A percentile compares a stretch with the other conserved stretches of the same genome.
phyloP scores from a whole-genome alignment of 2,113 vertebrate genomes.

The Alaudala cheleensis region DNA sequence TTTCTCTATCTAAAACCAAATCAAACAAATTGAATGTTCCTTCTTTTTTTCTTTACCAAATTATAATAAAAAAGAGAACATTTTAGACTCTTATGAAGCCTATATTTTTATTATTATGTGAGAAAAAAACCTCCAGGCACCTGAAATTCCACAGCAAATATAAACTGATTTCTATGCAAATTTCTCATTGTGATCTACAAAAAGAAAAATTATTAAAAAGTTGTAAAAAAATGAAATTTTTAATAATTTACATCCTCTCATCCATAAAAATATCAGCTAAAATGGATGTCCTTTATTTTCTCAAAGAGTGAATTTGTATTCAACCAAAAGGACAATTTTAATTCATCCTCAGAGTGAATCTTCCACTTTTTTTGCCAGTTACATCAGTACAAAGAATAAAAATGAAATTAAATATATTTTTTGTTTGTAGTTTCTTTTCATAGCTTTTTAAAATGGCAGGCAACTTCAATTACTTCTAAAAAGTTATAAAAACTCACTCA shows the following conservation, averaged over 20 bases:
- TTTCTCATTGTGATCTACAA: too few relatives aligned
- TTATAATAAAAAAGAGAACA: neutral
- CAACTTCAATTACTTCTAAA: neutral
- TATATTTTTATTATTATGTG: neutral
- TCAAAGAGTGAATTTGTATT: neutral
- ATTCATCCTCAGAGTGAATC: neutral
- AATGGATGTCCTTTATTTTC: neutral
- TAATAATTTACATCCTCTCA: neutral
- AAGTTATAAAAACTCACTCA: neutral
- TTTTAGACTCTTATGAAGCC: neutral
- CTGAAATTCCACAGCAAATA: neutral
- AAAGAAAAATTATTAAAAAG: neutral
- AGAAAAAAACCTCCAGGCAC: neutral
- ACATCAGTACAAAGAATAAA: neutral
- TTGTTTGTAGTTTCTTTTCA: neutral
- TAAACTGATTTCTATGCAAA: neutral
- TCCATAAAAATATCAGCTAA: neutral
- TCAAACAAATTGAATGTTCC: neutral
- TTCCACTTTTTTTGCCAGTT: neutral
- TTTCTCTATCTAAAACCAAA: neutral
- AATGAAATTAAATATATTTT: neutral
- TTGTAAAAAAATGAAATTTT: neutral
- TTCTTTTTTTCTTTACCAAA: neutral
- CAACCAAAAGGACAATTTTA: neutral
- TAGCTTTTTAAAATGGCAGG: neutral